Percentiles rank a stretch among this genome's conserved stretches.
Evolutionary conservation across 2,888 invertebrate species (phyloP).

Genomic region (Dasypolia templi): DNA sequence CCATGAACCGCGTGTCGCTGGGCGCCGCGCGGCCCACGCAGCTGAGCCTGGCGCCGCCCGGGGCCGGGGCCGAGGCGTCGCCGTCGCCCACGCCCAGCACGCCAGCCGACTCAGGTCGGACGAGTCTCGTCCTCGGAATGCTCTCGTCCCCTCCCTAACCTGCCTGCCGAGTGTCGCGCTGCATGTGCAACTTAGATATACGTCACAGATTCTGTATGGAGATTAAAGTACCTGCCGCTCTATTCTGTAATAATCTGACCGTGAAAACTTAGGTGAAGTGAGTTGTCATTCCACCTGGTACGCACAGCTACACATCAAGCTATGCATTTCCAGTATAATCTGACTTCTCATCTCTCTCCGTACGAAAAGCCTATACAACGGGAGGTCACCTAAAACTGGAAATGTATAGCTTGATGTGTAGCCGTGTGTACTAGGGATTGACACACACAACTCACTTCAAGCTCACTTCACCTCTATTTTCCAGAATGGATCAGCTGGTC

Average conservation of each 20-base stretch:
- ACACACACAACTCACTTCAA: too few species aligned
- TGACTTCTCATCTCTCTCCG: too few species aligned
- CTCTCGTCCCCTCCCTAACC: conserved; percentile 75
- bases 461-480: not conserved
- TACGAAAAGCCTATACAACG: too few species aligned
- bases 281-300: not conserved
- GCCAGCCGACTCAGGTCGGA: conserved; percentile 89
- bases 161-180: conserved; percentile 56
- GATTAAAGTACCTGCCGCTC: not conserved
- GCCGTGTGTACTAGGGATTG: too few species aligned
- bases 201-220: conserved; percentile 45
- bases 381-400: too few species aligned
- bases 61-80: conserved; percentile 78
- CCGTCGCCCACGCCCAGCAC: conserved; percentile 90
- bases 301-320: too few species aligned
- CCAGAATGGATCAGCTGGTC: not conserved
- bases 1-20: conserved; percentile 88
- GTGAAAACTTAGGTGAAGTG: not conserved
- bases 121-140: conserved; percentile 79
- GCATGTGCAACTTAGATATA: conserved; percentile 52
- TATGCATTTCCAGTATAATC: too few species aligned
- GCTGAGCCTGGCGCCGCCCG: conserved; percentile 82
- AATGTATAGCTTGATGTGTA: too few species aligned
- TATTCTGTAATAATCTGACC: not conserved
- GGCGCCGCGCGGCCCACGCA: conserved; percentile 84